Percentiles rank a stretch among this genome's conserved stretches.
These are phyloP conservation scores for Cancer borealis DNA, from an alignment of 2,888 invertebrate genomes.

Conservation along the genomic window DNA sequence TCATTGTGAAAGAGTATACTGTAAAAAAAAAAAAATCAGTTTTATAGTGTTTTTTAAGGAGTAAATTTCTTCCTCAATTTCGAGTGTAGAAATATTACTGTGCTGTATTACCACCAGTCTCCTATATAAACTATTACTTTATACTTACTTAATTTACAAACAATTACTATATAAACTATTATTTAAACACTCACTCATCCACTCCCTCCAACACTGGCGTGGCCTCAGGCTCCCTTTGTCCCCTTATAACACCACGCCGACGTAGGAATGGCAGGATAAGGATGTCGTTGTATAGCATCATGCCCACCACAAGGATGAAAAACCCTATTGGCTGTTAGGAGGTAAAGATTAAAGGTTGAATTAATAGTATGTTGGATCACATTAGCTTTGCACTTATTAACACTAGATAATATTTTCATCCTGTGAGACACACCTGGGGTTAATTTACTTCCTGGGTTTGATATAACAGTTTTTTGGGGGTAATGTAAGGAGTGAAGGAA, in stretches of 20 bases:
- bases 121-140: neutral
- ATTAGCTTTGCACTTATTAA: too few relatives aligned
- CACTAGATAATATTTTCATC: too few relatives aligned
- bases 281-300: slow-evolving; percentile 88
- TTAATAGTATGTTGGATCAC: neutral
- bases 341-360: neutral
- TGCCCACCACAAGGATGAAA: slow-evolving; percentile 87
- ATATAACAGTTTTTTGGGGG: too few relatives aligned
- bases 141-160: neutral
- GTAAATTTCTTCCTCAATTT: too few relatives aligned
- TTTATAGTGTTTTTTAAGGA: too few relatives aligned
- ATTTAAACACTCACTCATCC: neutral
- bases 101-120: neutral
- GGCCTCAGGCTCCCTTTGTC: neutral
- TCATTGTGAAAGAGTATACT: too few relatives aligned
- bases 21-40: too few relatives aligned
- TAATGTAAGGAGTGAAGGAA: too few relatives aligned
- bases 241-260: slow-evolving; percentile 51
- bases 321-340: slow-evolving; percentile 87
- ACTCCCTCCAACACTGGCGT: neutral
- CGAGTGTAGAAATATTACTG: too few relatives aligned
- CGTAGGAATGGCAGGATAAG: slow-evolving; percentile 79
- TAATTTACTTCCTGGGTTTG: too few relatives aligned
- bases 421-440: too few relatives aligned
- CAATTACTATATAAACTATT: too few relatives aligned